Conservation (phyloP, 1,140 invertebrate species). For the Atta colombica region DNA sequence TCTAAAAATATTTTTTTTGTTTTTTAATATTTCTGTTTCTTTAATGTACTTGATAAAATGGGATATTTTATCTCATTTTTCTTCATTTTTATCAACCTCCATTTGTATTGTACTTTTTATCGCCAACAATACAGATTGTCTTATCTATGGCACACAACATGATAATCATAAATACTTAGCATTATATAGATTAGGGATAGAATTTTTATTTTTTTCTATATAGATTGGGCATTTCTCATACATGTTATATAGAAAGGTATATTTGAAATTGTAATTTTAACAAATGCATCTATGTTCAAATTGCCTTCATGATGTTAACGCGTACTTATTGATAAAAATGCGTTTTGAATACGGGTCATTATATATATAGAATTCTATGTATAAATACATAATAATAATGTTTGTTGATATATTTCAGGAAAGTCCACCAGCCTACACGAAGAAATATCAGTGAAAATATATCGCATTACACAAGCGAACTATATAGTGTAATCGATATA, state of each 20-base stretch:
- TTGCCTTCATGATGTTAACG: too few species aligned
- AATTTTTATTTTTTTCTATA: neutral
- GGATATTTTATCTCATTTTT: neutral
- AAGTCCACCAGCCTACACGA: slow-evolving; percentile 91
- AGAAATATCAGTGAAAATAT: slow-evolving; percentile 86
- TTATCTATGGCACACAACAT: neutral
- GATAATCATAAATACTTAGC: neutral
- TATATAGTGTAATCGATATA: slow-evolving; percentile 62
- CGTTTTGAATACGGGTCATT: neutral
- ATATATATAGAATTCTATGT: neutral
- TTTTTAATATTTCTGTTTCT: neutral
- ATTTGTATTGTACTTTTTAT: slow-evolving; percentile 1
- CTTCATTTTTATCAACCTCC: neutral
- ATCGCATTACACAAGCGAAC: slow-evolving; percentile 45
- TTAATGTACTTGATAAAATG: neutral
- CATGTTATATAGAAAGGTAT: neutral
- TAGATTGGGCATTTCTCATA: neutral
- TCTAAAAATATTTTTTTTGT: neutral
- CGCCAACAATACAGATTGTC: neutral
- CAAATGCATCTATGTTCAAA: too few species aligned
- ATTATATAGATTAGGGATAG: neutral
- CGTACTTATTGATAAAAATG: too few species aligned
- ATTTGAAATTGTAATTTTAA: neutral
- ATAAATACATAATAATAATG: neutral
- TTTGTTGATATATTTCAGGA: slow-evolving; percentile 87